Evolutionary conservation across 2,113 vertebrate species (phyloP).

Genomic region (Calyptommatus sinebrachiatus): DNA sequence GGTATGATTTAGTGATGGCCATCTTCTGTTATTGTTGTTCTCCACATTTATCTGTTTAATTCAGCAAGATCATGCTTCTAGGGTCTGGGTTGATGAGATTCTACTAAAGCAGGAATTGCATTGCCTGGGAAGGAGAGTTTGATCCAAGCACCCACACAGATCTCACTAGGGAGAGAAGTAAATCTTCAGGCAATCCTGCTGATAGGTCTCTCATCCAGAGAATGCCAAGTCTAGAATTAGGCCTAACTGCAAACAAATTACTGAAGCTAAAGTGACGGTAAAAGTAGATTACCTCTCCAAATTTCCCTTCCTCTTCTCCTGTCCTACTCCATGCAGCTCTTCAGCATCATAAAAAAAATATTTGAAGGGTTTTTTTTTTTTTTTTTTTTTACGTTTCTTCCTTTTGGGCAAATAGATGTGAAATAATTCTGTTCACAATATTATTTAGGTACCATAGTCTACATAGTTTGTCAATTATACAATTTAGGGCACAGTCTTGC

Average conservation of each 20-base stretch:
- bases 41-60: slow-evolving; percentile 24
- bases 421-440: not conserved
- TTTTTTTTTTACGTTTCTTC: not conserved
- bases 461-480: not conserved
- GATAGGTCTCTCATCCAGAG: slow-evolving; percentile 7
- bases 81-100: not conserved
- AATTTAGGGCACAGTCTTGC: not conserved
- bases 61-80: not conserved
- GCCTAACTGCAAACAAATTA: not conserved
- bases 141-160: not conserved
- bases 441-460: too few relatives aligned
- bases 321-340: not conserved
- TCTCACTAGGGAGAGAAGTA: not conserved
- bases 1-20: not conserved
- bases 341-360: not conserved
- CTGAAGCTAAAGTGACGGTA: not conserved
- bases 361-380: not conserved
- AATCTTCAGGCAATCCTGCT: slow-evolving; percentile 10
- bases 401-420: not conserved
- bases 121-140: not conserved
- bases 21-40: not conserved
- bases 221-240: not conserved
- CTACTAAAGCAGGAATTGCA: not conserved
- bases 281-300: slow-evolving; percentile 7
- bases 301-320: not conserved